phyloP scores from a whole-genome alignment of 2,888 invertebrate species.

The Drosophila picticornis region DNA sequence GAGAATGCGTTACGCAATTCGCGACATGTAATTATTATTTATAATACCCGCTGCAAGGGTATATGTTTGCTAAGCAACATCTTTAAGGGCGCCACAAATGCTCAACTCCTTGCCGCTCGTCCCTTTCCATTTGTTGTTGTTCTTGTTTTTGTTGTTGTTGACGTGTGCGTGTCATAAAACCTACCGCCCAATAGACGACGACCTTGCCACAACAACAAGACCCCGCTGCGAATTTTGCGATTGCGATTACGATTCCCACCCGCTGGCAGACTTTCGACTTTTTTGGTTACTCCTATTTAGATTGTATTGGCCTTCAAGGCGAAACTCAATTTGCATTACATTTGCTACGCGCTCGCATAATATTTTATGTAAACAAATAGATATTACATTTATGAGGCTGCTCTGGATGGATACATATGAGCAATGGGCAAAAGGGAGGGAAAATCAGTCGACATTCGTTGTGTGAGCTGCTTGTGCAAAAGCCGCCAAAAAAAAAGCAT shows the following conservation, averaged over 20 bases:
- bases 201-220: conserved; percentile 56
- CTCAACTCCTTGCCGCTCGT: conserved; percentile 19
- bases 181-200: conserved; percentile 51
- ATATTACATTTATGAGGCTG: conserved; percentile 46
- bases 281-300: conserved; percentile 28
- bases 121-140: conserved; percentile 4
- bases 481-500: neutral
- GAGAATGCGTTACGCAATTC: conserved; percentile 4
- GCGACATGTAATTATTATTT: conserved; percentile 17
- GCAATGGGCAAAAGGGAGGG: neutral
- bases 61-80: conserved; percentile 1
- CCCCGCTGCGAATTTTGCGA: conserved; percentile 16
- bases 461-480: neutral
- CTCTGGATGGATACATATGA: neutral
- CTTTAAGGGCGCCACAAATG: conserved; percentile 19
- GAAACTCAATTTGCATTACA: conserved; percentile 77
- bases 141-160: conserved; percentile 9
- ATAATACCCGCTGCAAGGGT: conserved; percentile 15
- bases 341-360: conserved; percentile 56
- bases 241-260: conserved; percentile 19
- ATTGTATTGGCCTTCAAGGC: conserved; percentile 47
- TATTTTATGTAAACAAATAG: conserved; percentile 56
- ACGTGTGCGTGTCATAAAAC: conserved; percentile 75
- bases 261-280: conserved; percentile 30
- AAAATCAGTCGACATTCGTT: neutral